A percentile compares a stretch with the other conserved stretches of the same genome.
phyloP scores from a whole-genome alignment of 2,113 vertebrate genomes.

The Rhadina sibilatrix region DNA sequence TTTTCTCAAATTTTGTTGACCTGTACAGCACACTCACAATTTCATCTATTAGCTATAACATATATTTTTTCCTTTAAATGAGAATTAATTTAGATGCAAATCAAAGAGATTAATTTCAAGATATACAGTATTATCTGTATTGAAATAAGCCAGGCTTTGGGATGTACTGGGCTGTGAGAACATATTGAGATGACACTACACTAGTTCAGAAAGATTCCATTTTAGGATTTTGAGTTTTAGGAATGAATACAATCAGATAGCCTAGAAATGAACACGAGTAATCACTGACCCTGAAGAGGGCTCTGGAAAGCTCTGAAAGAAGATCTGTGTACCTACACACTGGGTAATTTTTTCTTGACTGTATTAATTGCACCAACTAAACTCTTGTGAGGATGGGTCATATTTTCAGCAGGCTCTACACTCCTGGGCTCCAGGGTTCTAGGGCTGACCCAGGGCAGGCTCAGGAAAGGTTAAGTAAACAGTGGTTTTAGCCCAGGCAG shows the following conservation, averaged over 20 bases:
- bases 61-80: neutral
- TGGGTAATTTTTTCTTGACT: neutral
- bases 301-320: neutral
- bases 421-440: accelerated
- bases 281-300: neutral
- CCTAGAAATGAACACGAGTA: neutral
- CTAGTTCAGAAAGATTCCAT: neutral
- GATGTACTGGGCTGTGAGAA: neutral
- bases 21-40: accelerated
- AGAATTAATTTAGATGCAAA: neutral
- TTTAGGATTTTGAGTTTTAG: neutral
- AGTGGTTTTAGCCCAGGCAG: neutral
- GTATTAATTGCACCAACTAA: neutral
- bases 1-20: neutral
- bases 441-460: neutral
- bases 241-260: neutral
- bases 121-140: neutral
- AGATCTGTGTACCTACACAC: neutral
- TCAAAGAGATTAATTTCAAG: accelerated
- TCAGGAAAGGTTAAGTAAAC: neutral
- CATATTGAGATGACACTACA: neutral
- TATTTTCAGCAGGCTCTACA: neutral
- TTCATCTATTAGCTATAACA: neutral
- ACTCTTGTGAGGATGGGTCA: neutral
- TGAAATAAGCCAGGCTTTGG: neutral